Evolutionary conservation across 2,797 vertebrate genomes (phyloP), one percentile per base, ranked within the genome.

Genomic region (Ispidina lecontei): DNA sequence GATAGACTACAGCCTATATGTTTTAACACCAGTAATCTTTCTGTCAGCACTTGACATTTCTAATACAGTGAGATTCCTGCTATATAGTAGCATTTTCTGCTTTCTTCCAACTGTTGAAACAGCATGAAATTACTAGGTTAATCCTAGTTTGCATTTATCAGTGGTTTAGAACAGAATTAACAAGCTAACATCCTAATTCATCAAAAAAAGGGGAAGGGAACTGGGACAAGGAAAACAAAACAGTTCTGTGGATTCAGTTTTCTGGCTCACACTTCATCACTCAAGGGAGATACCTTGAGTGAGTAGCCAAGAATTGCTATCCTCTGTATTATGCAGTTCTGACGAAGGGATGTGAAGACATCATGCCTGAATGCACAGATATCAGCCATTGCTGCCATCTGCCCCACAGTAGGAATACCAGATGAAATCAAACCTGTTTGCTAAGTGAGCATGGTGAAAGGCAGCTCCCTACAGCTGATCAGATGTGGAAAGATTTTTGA

Each of bases 321-420:
- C 33, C 35, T 88, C 37, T 82, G n/a, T 49, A 68, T 91, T 74
- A 73, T 71, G 69, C 75, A 84, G 41, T 16, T 89, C 78, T 93
- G 92, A 91, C 1, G 3, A 44, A 93, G 60, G 49, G 77, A 91
- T 90, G 64, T 90, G 64, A 90, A 91, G 77, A 87, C 52, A 63
- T 20, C 29, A 59, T 59, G 78, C 64, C 60, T 76, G 52, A 82
- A 81, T 19, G 52, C 84, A 64, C 44, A 79, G 63, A 82, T 76
- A 94, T 84, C 71, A 84, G 64, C 26, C 78, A 68, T 79, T 88
- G 82, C 84, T 85, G 58, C 89, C 90, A 91, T 95, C 92, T 96
- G 86, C 46, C 86, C 94, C 74, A 62, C 81, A 89, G 68, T 81
- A 77, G 77, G 86, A 94, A 87, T 87, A 90, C 37, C 16, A 93